Evolutionary conservation across 2,888 invertebrate genomes (phyloP).

Genomic region (Ctenicera cuprea): DNA sequence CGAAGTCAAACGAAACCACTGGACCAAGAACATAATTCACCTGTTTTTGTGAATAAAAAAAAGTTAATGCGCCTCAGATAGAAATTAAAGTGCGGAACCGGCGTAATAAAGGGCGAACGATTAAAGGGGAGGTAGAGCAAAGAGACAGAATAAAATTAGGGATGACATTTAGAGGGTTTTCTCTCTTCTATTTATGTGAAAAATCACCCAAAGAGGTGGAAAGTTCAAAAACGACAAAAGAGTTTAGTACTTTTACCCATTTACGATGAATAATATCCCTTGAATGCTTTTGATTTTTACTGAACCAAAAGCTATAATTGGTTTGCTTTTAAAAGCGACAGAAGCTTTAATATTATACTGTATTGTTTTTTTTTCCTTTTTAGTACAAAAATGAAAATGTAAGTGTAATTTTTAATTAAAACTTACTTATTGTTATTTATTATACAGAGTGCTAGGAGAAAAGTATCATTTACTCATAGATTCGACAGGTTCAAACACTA

Average conservation of each 20-base stretch:
- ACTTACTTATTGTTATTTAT: too few relatives aligned
- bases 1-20: constrained; percentile 13
- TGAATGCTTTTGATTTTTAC: constrained; percentile 8
- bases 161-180: constrained; percentile 36
- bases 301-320: neutral
- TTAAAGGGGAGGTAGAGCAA: constrained; percentile 33
- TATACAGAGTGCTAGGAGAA: too few relatives aligned
- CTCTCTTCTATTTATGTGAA: constrained; percentile 24
- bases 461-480: too few relatives aligned
- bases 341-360: too few relatives aligned
- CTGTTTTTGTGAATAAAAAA: constrained; percentile 39
- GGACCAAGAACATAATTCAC: constrained; percentile 34
- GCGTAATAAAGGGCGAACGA: constrained; percentile 45
- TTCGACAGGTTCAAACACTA: too few relatives aligned
- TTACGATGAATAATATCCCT: neutral
- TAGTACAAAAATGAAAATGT: too few relatives aligned
- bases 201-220: constrained; percentile 20
- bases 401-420: too few relatives aligned
- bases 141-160: constrained; percentile 38
- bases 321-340: neutral
- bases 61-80: constrained; percentile 46
- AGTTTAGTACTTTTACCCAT: constrained; percentile 2
- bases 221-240: constrained; percentile 27
- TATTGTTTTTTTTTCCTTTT: too few relatives aligned
- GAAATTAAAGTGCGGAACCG: constrained; percentile 47